Evolutionary conservation across 2,888 invertebrate species (phyloP).

Genomic region (Terebella lapidaria): DNA sequence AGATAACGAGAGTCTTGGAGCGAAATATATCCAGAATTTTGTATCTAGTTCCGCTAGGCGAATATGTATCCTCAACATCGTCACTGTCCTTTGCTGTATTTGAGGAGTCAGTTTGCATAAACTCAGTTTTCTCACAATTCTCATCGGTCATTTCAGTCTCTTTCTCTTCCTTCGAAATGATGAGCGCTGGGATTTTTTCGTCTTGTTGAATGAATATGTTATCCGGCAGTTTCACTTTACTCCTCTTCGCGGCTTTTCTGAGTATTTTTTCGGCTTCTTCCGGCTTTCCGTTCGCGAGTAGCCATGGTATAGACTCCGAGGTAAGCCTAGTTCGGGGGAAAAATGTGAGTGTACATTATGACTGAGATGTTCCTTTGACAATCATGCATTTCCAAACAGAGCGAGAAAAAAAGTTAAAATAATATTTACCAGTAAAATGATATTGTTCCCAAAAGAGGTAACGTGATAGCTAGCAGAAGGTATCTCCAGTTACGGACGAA

Average conservation of each 20-base stretch:
- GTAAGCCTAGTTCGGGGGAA: too few species aligned
- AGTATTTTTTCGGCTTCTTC: slow-evolving; percentile 3
- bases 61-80: too few species aligned
- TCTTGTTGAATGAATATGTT: background rate
- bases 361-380: too few species aligned
- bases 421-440: slow-evolving; percentile 9
- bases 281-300: slow-evolving; percentile 1
- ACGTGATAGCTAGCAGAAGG: slow-evolving; percentile 1
- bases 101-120: too few species aligned
- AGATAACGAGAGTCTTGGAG: background rate
- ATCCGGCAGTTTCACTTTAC: background rate
- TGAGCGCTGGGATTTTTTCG: background rate
- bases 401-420: too few species aligned
- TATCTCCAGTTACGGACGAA: slow-evolving; percentile 7
- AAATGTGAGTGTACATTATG: too few species aligned
- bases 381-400: too few species aligned
- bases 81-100: too few species aligned
- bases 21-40: background rate
- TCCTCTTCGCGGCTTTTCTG: slow-evolving; percentile 5
- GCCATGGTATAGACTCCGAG: slow-evolving; percentile 7
- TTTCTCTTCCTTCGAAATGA: background rate
- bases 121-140: background rate
- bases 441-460: slow-evolving; percentile 1
- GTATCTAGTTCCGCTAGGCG: too few species aligned
- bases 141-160: background rate